These are phyloP conservation scores for Gallinago nigripennis DNA, from an alignment of 2,797 vertebrate genomes.

Conservation along the genomic window DNA sequence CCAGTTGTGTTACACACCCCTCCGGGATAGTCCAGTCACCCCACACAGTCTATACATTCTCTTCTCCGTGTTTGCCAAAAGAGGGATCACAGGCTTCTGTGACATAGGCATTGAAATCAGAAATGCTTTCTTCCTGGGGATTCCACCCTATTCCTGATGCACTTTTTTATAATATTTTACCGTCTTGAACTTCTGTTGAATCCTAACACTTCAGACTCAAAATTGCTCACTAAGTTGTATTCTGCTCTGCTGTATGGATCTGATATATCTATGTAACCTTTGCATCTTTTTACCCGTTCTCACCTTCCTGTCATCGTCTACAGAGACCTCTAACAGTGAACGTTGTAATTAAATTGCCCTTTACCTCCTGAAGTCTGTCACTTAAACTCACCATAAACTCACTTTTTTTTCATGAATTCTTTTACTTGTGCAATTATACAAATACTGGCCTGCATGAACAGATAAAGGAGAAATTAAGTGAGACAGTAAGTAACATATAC, in stretches of 20 bases:
- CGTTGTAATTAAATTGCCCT: not conserved
- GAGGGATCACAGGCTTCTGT: not conserved
- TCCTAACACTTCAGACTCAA: not conserved
- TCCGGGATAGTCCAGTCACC: not conserved
- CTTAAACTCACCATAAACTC: not conserved
- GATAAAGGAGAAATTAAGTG: not conserved
- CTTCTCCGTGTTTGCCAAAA: not conserved
- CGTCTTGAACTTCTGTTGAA: not conserved
- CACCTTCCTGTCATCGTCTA: not conserved
- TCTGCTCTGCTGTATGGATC: not conserved
- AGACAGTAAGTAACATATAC: not conserved
- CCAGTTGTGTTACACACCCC: not conserved
- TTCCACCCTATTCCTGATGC: not conserved
- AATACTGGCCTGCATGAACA: not conserved
- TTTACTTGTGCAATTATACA: not conserved
- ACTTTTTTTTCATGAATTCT: not conserved
- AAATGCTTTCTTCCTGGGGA: not conserved
- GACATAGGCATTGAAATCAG: not conserved
- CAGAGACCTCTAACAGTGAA: not conserved
- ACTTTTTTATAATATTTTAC: not conserved
- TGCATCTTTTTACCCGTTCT: not conserved
- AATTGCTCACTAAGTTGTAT: not conserved
- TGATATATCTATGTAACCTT: not conserved
- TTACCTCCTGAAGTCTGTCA: not conserved
- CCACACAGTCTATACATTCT: accelerated